Evolutionary conservation across 2,113 vertebrate genomes (phyloP), one percentile per base, ranked within the genome.

Genomic region (Platichthys stellatus): DNA sequence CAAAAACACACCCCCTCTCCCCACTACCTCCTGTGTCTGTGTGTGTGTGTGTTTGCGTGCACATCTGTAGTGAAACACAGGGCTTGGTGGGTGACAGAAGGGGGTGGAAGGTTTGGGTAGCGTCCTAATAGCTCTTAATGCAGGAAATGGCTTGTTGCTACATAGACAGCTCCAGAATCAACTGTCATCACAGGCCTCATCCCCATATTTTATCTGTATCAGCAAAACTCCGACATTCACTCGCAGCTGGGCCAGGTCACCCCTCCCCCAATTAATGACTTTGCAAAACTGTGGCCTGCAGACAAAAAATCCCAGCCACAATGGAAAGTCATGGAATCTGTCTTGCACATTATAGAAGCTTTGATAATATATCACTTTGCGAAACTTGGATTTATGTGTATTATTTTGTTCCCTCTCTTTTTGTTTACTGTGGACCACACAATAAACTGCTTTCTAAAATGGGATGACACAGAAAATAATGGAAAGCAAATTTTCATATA

Each of bases 51-150:
- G 80, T 80, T 53, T 65, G 38, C 63, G 47, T 82, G 88, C 91
- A 93, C 90, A 94, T 94, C 92, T 94, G 93, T 89, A 94, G 69
- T 78, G 57, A 76, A 89, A 69, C 76, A 91, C 47, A 65, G 75
- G 63, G 51, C 81, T 80, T 70, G 74, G 80, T 54, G 90, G 35
- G 69, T 77, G 82, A 80, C 59, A 67, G 61, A 76, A 35, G 17
- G 56, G 56, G 38, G 75, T 43, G 62, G 71, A 51, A 58, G 60
- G n/a, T 57, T 53, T 77, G 74, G 83, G 77, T 72, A 78, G 74
- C 11, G 31, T 88, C 81, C 80, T 86, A 76, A 86, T 81, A 87
- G 83, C 78, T 82, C 62, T 77, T 21, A 11, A 66, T 51, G 80
- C 89, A 90, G 88, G 86, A 89, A 90, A 87, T 88, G 88, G 81